These are phyloP conservation scores for Pluvialis apricaria DNA, from an alignment of 2,113 vertebrate species.

Conservation along the genomic window DNA sequence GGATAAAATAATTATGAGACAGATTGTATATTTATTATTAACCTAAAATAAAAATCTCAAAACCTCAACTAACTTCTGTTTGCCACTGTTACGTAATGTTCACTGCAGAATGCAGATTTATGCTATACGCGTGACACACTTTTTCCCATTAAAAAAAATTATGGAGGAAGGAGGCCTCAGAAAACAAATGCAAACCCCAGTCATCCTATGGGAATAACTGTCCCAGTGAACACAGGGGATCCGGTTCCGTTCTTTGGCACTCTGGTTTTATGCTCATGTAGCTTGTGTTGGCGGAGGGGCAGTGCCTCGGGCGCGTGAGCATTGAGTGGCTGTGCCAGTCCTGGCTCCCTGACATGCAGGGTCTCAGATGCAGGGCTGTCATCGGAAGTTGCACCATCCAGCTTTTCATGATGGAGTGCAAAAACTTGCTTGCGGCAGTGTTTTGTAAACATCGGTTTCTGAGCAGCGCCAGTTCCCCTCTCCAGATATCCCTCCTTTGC, in stretches of 20 bases:
- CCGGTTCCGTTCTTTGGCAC: background rate
- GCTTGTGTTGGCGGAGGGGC: background rate
- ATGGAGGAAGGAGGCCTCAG: background rate
- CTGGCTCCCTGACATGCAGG: background rate
- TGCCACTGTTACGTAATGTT: background rate
- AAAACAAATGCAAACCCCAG: background rate
- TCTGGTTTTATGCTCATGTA: rapidly evolving
- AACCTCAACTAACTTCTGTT: background rate
- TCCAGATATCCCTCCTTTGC: background rate
- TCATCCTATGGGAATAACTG: background rate
- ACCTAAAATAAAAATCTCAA: background rate
- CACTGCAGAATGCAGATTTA: background rate
- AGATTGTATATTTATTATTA: background rate
- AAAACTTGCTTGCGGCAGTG: background rate
- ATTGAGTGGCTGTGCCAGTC: background rate
- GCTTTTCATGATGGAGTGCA: background rate
- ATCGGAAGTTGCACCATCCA: background rate
- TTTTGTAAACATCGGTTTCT: background rate
- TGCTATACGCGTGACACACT: background rate
- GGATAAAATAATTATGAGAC: background rate
- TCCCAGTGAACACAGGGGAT: background rate
- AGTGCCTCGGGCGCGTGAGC: background rate
- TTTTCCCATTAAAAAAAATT: background rate
- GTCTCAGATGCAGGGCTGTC: background rate
- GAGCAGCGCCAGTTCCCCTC: background rate